Evolutionary conservation across 1,140 invertebrate species (phyloP).

Genomic region (Anoplolepis gracilipes): DNA sequence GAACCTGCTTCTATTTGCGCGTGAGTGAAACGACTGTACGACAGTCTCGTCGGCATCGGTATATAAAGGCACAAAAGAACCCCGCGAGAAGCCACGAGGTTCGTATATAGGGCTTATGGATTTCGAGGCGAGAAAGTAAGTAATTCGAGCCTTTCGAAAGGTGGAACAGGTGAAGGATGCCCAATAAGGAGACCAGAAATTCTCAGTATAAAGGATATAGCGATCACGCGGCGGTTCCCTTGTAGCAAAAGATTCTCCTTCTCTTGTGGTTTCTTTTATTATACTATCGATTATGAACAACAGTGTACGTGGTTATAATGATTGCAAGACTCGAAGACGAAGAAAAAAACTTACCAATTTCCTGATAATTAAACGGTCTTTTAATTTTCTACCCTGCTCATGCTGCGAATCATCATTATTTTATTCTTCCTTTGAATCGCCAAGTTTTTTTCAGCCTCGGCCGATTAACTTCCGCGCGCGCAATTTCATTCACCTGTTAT

Average conservation of each 20-base stretch:
- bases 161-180: slow-evolving; percentile 14
- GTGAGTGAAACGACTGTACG: not conserved
- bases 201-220: slow-evolving; percentile 3
- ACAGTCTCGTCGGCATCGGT: slow-evolving; percentile 39
- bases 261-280: not conserved
- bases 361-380: not conserved
- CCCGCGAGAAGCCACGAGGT: not conserved
- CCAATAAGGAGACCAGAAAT: slow-evolving; percentile 38
- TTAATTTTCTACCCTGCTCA: not conserved
- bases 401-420: not conserved
- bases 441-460: not conserved
- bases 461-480: slow-evolving; percentile 32
- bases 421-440: not conserved
- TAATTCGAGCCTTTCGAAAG: slow-evolving; percentile 23
- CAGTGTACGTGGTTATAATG: not conserved
- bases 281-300: not conserved
- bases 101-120: not conserved
- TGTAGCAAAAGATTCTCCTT: not conserved
- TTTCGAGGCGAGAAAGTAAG: not conserved
- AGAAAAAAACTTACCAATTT: not conserved
- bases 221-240: not conserved
- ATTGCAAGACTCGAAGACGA: not conserved
- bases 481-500: slow-evolving; percentile 42
- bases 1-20: slow-evolving; percentile 21
- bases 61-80: not conserved